Evolutionary conservation across 1,140 invertebrate species (phyloP), one percentile per base, ranked within the genome.

Genomic region (Drosophila auraria): DNA sequence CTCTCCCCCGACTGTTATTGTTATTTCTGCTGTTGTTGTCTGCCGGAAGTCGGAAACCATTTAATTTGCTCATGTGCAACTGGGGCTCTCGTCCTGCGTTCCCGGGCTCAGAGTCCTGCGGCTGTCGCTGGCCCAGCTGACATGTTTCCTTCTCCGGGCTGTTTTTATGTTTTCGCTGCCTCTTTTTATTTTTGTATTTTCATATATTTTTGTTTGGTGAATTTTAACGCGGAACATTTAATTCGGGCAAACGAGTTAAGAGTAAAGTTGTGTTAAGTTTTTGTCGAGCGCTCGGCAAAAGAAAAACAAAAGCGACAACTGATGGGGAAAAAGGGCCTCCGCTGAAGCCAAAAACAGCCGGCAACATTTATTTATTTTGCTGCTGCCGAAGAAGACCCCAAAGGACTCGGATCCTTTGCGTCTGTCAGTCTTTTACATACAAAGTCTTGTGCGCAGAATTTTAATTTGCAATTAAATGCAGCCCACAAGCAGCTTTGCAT

Each of bases 381-480:
- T 78, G 65, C 78, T 83, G 70, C 73, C 61, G 44, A 33, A 42
- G 66, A 72, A 50, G 57, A 78, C 64, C 86, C 82, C 71, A 60
- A 71, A 82, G 86, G 87, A 75, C 58, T 82, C 53, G 53, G 71
- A 64, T 79, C 82, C 59, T 64, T 59, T 80, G 71, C 61, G 77
- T 65, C 71, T 82, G 70, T 82, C 76, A 77, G 78, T 80, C 68
- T 57, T 90, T 90, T 90, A 83, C 86, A 82, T 86, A 90, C 86
- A 90, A 90, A 90, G 86, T 90, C 86, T 82, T 90, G 82, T 90
- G 86, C 82, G 78, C 86, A 90, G 86, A 90, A 90, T 90, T 90
- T 90, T 90, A 90, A 90, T 90, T 90, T 90, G 86, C 86, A 90
- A 90, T 90, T 90, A 90, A 90, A 90, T 90, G 86, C 86, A 90